Conservation (phyloP, 2,113 vertebrate species). For the Actenoides lindsayi region DNA sequence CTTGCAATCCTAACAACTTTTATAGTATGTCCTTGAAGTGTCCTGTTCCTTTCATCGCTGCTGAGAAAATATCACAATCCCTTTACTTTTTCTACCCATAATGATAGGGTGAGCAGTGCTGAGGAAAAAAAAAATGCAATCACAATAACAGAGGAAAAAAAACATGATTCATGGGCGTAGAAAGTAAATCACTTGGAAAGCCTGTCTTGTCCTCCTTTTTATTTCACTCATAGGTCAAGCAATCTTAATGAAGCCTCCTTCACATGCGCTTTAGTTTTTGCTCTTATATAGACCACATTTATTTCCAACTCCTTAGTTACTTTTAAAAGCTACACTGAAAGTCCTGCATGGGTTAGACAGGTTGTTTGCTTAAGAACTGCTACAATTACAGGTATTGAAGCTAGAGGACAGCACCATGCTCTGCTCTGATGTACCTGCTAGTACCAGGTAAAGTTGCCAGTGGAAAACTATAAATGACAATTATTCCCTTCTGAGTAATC, state of each 20-base stretch:
- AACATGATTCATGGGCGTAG: slow-evolving; percentile 2
- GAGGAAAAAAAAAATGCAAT: slow-evolving; percentile 17
- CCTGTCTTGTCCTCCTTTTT: slow-evolving; percentile 43
- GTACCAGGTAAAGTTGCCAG: background rate
- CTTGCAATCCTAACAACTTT: slow-evolving; percentile 35
- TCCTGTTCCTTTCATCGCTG: slow-evolving; percentile 24
- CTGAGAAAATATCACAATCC: slow-evolving; percentile 30
- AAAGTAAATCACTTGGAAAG: slow-evolving; percentile 35
- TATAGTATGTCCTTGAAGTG: slow-evolving; percentile 24
- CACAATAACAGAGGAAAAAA: slow-evolving; percentile 38
- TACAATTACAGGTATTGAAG: background rate
- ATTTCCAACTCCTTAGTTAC: slow-evolving; percentile 15
- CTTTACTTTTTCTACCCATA: slow-evolving; percentile 48
- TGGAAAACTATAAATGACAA: background rate
- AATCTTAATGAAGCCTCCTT: slow-evolving; percentile 54
- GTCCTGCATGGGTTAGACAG: background rate
- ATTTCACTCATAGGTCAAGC: slow-evolving; percentile 10
- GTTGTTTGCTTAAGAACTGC: background rate
- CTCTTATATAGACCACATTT: background rate
- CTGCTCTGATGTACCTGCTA: background rate
- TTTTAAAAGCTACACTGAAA: background rate
- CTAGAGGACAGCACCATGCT: background rate
- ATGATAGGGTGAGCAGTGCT: slow-evolving; percentile 26
- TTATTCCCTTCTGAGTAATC: background rate
- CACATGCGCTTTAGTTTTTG: background rate